A percentile compares a stretch with the other conserved stretches of the same genome.
These are phyloP conservation scores for Dendrolimus pini DNA, from an alignment of 2,888 invertebrate genomes.

Conservation along the genomic window DNA sequence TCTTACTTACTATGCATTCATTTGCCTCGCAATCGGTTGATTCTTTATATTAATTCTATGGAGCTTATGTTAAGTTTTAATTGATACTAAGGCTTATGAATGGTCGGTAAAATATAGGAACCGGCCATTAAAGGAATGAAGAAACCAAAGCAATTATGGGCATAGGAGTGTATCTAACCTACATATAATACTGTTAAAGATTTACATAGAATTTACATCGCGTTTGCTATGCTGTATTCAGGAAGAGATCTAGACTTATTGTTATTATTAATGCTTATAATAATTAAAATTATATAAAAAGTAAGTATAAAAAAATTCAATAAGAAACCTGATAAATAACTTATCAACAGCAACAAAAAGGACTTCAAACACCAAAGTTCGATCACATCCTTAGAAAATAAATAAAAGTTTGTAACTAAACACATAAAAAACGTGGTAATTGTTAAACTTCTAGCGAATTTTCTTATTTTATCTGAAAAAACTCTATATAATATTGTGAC, in stretches of 20 bases:
- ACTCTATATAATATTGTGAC: conserved; percentile 45
- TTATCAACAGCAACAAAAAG: conserved; percentile 32
- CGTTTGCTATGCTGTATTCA: conserved; percentile 11
- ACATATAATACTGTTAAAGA: too few relatives aligned
- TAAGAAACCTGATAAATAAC: conserved; percentile 44
- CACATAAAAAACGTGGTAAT: conserved; percentile 57
- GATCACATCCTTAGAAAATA: conserved; percentile 51
- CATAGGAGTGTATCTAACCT: too few relatives aligned
- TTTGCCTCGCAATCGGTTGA: too few relatives aligned
- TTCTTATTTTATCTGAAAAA: conserved; percentile 47
- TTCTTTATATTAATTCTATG: too few relatives aligned
- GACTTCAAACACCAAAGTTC: conserved; percentile 45
- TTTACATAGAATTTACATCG: too few relatives aligned
- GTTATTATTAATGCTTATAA: conserved; percentile 38
- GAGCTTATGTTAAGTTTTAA: too few relatives aligned
- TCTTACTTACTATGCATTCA: too few relatives aligned
- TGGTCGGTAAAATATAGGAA: too few relatives aligned
- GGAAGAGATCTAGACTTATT: conserved; percentile 31
- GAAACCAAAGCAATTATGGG: too few relatives aligned
- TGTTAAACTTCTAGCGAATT: conserved; percentile 52
- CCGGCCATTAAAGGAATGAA: too few relatives aligned
- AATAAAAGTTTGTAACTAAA: conserved; percentile 52
- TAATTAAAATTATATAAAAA: conserved; percentile 47
- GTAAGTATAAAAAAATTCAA: conserved; percentile 48
- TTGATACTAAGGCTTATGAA: too few relatives aligned